phyloP scores from a whole-genome alignment of 2,113 vertebrate genomes.

The Gymnorhina tibicen region DNA sequence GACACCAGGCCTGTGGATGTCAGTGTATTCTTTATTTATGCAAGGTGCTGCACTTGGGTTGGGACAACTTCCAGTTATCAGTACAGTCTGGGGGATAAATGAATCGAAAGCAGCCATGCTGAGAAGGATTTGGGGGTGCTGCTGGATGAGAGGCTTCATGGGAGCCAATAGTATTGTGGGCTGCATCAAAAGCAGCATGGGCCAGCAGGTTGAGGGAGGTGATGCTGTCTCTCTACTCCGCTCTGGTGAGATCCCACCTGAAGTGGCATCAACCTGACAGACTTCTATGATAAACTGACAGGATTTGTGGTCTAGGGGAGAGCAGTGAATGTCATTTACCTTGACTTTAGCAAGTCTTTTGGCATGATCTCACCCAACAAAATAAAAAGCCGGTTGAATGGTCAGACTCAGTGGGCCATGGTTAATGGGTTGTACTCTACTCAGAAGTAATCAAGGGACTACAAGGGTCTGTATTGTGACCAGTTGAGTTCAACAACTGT shows the following conservation, averaged over 20 bases:
- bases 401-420: background rate
- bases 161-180: background rate
- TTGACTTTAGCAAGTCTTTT: background rate
- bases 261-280: background rate
- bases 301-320: background rate
- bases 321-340: background rate
- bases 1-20: background rate
- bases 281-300: background rate
- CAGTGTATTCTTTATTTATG: background rate
- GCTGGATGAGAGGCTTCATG: background rate
- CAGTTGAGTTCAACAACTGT: background rate
- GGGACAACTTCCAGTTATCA: background rate
- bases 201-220: background rate
- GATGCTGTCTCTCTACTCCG: background rate
- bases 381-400: background rate
- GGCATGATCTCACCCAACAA: background rate
- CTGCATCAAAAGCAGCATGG: background rate
- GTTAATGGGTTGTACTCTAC: background rate
- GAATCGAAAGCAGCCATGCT: background rate
- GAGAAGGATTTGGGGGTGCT: background rate
- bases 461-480: background rate
- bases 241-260: background rate
- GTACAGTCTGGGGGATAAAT: background rate
- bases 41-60: background rate
- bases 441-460: background rate